Percentiles rank a stretch among this genome's conserved stretches.
Evolutionary conservation across 2,797 vertebrate species (phyloP).

Genomic region (Acipenser ruthenus): DNA sequence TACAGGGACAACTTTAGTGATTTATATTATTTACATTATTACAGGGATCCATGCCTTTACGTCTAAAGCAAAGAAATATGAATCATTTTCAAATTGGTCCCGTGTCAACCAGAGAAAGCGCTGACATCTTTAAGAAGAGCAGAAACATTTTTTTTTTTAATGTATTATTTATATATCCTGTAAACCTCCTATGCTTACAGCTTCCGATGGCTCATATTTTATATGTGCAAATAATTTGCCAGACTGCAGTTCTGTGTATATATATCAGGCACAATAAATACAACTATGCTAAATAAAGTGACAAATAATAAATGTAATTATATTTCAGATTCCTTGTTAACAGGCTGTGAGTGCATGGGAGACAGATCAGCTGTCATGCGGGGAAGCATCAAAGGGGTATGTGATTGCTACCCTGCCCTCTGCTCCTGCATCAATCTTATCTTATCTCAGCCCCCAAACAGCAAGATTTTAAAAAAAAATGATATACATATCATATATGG

Average conservation of each 20-base stretch:
- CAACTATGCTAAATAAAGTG: constrained; percentile 12
- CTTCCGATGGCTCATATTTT: not conserved
- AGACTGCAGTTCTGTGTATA: constrained; percentile 4
- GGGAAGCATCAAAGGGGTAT: constrained; percentile 21
- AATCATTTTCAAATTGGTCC: too few relatives aligned
- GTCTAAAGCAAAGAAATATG: too few relatives aligned
- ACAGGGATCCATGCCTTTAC: too few relatives aligned
- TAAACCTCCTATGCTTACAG: too few relatives aligned
- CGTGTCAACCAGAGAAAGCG: too few relatives aligned
- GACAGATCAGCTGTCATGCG: constrained; percentile 4
- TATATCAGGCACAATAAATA: constrained; percentile 9
- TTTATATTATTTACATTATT: too few relatives aligned
- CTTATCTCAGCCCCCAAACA: constrained; percentile 27
- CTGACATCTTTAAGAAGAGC: too few relatives aligned
- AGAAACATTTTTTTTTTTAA: too few relatives aligned
- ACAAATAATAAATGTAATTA: constrained; percentile 16
- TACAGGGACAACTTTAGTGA: too few relatives aligned
- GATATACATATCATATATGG: constrained; percentile 19
- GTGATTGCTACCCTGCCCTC: constrained; percentile 18
- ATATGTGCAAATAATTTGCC: not conserved
- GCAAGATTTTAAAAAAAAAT: constrained; percentile 24
- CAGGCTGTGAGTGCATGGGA: constrained; percentile 15
- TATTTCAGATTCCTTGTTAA: constrained; percentile 10
- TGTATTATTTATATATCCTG: too few relatives aligned
- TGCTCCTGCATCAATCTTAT: constrained; percentile 25